Conservation (phyloP, 2,888 invertebrate genomes). For the Altica lythri region DNA sequence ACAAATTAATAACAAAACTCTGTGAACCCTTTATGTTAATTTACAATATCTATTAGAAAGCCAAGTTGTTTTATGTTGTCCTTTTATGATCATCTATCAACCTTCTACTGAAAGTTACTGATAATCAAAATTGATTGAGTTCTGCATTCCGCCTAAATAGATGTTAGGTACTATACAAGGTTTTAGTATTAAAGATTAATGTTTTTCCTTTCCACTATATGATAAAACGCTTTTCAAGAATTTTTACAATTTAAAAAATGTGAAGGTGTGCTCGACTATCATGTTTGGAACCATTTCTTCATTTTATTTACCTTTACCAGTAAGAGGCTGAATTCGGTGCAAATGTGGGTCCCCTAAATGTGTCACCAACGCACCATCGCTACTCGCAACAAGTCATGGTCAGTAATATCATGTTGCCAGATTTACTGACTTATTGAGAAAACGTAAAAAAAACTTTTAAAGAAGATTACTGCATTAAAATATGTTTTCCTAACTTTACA, state of each 20-base stretch:
- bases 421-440: not conserved
- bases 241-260: constrained; percentile 23
- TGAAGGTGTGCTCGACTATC: constrained; percentile 15
- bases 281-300: constrained; percentile 13
- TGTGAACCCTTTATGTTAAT: no score
- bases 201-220: constrained; percentile 9
- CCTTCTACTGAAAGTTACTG: no score
- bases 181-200: constrained; percentile 1
- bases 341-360: constrained; percentile 44
- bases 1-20: no score
- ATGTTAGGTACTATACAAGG: not conserved
- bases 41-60: no score
- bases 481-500: no score
- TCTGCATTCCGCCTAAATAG: not conserved
- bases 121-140: no score
- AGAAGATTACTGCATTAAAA: no score
- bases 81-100: no score
- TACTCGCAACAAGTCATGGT: constrained; percentile 22
- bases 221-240: constrained; percentile 15
- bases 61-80: no score
- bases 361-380: constrained; percentile 38
- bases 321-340: constrained; percentile 13
- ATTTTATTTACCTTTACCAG: constrained; percentile 8
- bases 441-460: not conserved
- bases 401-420: constrained; percentile 21